Percentiles rank a stretch among this genome's conserved stretches.
phyloP scores from a whole-genome alignment of 64 coral and sea anemone species.

The Stylophora pistillata region DNA sequence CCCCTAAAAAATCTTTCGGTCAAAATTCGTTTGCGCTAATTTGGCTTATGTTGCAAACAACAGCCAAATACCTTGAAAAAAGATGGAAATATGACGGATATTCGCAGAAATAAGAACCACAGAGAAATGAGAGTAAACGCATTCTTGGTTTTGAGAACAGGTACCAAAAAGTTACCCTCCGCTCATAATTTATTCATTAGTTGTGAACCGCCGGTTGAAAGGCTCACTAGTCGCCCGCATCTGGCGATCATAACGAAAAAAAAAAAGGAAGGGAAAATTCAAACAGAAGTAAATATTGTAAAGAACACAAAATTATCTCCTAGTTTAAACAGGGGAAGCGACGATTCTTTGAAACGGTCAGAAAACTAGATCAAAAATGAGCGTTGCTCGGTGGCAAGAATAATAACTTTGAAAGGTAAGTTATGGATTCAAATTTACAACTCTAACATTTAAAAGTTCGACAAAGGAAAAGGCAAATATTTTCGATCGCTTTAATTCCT shows the following conservation, averaged over 20 bases:
- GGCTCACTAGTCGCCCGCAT: not conserved
- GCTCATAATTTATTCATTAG: slow-evolving; percentile 34
- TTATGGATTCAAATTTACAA: not conserved
- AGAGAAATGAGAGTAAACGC: not conserved
- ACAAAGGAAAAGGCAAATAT: not conserved
- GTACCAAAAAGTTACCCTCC: slow-evolving; percentile 32
- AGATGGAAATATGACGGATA: not conserved
- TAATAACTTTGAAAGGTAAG: not conserved
- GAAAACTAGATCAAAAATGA: not conserved
- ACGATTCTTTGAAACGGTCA: not conserved
- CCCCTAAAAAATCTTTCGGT: no score
- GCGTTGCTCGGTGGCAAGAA: not conserved
- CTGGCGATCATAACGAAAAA: not conserved
- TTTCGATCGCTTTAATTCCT: no score
- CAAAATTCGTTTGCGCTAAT: not conserved
- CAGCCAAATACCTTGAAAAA: not conserved
- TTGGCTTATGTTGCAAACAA: not conserved
- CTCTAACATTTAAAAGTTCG: not conserved
- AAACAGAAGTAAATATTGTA: not conserved
- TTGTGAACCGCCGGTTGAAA: not conserved
- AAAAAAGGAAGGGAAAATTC: not conserved
- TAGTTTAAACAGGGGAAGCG: not conserved
- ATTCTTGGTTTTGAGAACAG: slow-evolving; percentile 5
- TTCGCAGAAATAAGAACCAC: not conserved
- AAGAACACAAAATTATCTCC: not conserved